These are phyloP conservation scores for Apis cerana DNA, from an alignment of 1,140 invertebrate genomes.

Conservation along the genomic window DNA sequence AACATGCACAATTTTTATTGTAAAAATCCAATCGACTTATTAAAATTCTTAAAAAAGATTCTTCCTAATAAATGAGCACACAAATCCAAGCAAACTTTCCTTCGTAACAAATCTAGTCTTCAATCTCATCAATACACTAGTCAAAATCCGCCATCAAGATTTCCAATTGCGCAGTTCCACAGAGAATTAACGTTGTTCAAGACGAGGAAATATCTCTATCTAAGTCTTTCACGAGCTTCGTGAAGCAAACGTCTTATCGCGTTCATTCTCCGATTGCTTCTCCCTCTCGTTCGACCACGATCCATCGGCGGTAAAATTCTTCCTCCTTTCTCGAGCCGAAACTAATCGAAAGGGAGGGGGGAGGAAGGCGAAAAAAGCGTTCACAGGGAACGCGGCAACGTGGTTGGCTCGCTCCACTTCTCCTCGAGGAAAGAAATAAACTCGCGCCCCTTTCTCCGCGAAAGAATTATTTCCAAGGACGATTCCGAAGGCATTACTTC, in stretches of 20 bases:
- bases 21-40: too few species aligned
- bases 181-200: slow-evolving; percentile 6
- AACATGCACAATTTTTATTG: too few species aligned
- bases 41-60: too few species aligned
- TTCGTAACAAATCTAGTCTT: not conserved
- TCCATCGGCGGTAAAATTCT: not conserved
- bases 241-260: slow-evolving; percentile 31
- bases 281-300: not conserved
- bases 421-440: slow-evolving; percentile 2
- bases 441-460: not conserved
- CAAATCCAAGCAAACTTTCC: not conserved
- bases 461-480: slow-evolving; percentile 41
- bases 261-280: slow-evolving; percentile 30
- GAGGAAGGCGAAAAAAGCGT: not conserved
- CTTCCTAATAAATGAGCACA: too few species aligned
- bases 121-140: too few species aligned
- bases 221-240: slow-evolving; percentile 8
- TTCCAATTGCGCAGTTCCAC: not conserved
- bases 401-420: not conserved
- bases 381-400: not conserved
- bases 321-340: not conserved
- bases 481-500: slow-evolving; percentile 24
- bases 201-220: not conserved
- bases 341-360: not conserved
- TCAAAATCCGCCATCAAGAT: not conserved